Conservation (phyloP, 2,797 vertebrate species). For the Hozukius guyotensis region DNA sequence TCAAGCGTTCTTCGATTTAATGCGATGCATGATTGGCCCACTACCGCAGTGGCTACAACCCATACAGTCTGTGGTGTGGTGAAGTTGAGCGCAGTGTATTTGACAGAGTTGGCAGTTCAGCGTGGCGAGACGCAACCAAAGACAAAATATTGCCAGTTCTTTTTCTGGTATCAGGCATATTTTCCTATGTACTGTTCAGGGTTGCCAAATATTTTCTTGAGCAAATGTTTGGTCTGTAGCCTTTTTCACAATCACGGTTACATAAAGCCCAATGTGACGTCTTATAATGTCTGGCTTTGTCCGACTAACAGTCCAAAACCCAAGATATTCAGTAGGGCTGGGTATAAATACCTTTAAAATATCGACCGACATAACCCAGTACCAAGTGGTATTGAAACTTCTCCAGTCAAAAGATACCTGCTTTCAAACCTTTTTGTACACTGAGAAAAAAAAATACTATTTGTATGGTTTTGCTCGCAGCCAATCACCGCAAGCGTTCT, state of each 20-base stretch:
- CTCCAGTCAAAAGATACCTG: background rate
- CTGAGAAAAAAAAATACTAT: background rate
- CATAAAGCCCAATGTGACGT: background rate
- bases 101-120: background rate
- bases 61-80: background rate
- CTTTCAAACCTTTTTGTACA: background rate
- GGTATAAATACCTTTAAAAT: too few species aligned
- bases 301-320: background rate
- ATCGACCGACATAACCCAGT: too few species aligned
- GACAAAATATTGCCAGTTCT: too few species aligned
- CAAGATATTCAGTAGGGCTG: background rate
- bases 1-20: too few species aligned
- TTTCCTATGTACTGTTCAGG: background rate
- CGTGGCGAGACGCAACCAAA: background rate
- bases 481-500: background rate
- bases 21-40: background rate
- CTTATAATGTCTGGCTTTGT: background rate
- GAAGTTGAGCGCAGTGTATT: background rate
- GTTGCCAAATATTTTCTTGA: background rate
- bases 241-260: background rate
- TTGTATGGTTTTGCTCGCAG: background rate
- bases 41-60: background rate
- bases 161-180: background rate
- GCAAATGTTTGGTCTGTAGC: background rate
- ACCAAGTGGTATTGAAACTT: too few species aligned